These are phyloP conservation scores for Drosophila cognata DNA, from an alignment of 2,888 invertebrate species.

Conservation along the genomic window DNA sequence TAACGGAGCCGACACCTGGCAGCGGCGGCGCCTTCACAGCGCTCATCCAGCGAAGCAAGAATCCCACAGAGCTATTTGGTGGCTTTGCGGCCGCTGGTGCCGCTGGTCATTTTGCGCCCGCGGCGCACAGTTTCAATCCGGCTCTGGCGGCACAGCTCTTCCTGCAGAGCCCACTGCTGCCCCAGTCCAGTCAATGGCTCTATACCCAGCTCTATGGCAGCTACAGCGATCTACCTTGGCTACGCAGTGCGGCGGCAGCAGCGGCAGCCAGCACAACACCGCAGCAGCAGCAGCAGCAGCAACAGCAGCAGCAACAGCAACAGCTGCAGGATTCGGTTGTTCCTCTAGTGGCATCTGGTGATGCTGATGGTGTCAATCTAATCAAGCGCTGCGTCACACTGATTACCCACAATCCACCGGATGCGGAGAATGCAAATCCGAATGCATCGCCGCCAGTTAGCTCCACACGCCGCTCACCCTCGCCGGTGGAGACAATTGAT, in stretches of 20 bases:
- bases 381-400: constrained; percentile 84
- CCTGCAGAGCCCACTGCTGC: constrained; percentile 90
- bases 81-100: constrained; percentile 86
- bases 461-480: constrained; percentile 86
- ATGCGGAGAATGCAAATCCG: constrained; percentile 82
- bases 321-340: constrained; percentile 33
- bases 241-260: constrained; percentile 85
- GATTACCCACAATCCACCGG: constrained; percentile 82
- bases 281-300: constrained; percentile 49
- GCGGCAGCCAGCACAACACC: constrained; percentile 80
- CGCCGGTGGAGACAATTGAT: constrained; percentile 86
- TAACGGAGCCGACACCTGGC: constrained; percentile 56
- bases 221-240: constrained; percentile 89
- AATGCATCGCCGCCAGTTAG: constrained; percentile 84
- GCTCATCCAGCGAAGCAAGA: constrained; percentile 85
- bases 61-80: constrained; percentile 82
- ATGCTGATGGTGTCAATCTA: constrained; percentile 82
- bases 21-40: constrained; percentile 84
- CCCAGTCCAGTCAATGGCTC: constrained; percentile 91
- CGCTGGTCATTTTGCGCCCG: constrained; percentile 84
- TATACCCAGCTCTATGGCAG: constrained; percentile 91
- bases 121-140: constrained; percentile 86
- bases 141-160: constrained; percentile 90
- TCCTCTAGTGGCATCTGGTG: constrained; percentile 23
- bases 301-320: constrained; percentile 51